Conservation (phyloP, 2,113 vertebrate genomes). For the Coptodon bakossiorum region DNA sequence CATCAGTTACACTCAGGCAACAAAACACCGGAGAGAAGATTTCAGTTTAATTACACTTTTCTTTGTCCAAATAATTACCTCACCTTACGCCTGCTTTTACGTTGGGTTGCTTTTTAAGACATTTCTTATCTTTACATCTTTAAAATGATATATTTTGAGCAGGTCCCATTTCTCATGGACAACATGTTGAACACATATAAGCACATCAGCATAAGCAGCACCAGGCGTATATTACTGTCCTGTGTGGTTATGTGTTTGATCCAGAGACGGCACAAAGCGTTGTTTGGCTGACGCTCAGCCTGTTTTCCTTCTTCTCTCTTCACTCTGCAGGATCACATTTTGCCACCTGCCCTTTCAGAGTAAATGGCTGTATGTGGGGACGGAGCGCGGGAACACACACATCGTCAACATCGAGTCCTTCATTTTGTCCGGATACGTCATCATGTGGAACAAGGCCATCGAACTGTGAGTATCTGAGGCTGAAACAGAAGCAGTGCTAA, state of each 20-base stretch:
- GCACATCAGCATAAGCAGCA: neutral
- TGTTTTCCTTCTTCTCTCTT: neutral
- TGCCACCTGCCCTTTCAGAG: constrained; percentile 99
- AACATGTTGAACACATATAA: neutral
- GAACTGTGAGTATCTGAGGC: constrained; percentile 85
- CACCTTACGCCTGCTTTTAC: neutral
- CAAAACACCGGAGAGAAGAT: neutral
- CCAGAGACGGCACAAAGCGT: accelerated
- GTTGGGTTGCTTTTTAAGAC: neutral
- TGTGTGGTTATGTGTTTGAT: neutral
- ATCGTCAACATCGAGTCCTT: constrained; percentile 99
- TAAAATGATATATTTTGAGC: neutral
- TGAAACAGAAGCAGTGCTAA: neutral
- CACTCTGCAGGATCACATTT: constrained; percentile 86
- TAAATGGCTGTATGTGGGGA: constrained; percentile 98
- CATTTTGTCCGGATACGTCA: constrained; percentile 95
- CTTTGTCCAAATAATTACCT: neutral
- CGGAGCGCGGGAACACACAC: constrained; percentile 95
- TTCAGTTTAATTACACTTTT: neutral
- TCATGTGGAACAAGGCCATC: constrained; percentile 99
- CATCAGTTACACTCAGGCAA: neutral
- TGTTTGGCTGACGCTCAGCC: neutral
- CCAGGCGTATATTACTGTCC: neutral
- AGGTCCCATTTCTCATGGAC: neutral
- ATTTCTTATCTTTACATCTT: neutral